Conservation (phyloP, 92 coral and sea anemone species). For the Porites cylindrica region DNA sequence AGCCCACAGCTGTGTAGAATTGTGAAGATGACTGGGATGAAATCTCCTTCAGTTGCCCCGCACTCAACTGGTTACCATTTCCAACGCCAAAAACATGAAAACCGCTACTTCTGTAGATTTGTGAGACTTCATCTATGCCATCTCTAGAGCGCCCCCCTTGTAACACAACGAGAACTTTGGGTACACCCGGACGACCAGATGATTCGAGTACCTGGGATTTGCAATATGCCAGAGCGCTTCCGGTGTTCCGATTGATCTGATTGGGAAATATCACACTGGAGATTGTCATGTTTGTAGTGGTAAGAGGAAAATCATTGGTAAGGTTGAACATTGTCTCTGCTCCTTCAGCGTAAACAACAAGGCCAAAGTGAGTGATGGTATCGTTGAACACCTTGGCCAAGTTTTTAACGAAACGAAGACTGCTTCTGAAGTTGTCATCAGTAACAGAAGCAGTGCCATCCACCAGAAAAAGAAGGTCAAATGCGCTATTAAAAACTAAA, state of each 20-base stretch:
- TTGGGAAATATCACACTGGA: background rate
- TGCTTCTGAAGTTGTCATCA: background rate
- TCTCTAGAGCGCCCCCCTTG: background rate
- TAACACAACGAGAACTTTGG: slow-evolving; percentile 10
- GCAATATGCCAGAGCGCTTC: background rate
- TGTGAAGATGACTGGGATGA: background rate
- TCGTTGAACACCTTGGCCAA: background rate
- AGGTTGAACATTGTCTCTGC: slow-evolving; percentile 9
- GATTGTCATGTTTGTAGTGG: background rate
- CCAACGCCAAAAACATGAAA: slow-evolving; percentile 18
- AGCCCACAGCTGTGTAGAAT: background rate
- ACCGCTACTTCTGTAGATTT: background rate
- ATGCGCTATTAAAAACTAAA: slow-evolving; percentile 13
- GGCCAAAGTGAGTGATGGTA: background rate
- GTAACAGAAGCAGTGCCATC: slow-evolving; percentile 1
- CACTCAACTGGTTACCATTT: background rate
- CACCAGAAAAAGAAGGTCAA: slow-evolving; percentile 12
- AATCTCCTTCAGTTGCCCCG: slow-evolving; percentile 18
- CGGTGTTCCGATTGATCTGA: slow-evolving; percentile 5
- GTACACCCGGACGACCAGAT: background rate
- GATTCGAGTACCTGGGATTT: background rate
- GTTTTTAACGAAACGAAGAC: background rate
- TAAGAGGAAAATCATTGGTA: background rate
- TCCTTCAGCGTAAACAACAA: slow-evolving; percentile 16
- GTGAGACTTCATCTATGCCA: slow-evolving; percentile 7